Percentiles rank a stretch among this genome's conserved stretches.
Evolutionary conservation across 2,113 vertebrate species (phyloP).

Genomic region (Triplophysa siluroides): DNA sequence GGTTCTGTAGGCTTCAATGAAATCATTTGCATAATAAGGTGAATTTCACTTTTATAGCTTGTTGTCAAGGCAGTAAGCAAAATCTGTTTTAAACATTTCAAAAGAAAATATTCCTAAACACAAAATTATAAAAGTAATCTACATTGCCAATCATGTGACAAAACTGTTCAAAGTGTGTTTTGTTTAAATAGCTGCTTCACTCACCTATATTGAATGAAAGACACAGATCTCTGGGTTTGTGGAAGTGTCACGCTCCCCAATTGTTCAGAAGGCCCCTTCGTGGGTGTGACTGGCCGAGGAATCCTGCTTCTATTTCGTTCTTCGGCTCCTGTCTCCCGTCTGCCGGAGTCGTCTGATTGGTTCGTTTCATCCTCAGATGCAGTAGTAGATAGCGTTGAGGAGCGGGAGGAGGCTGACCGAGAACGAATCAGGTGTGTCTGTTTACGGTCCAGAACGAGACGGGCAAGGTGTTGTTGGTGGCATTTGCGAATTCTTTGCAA

Average conservation of each 20-base stretch:
- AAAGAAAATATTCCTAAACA: too few relatives aligned
- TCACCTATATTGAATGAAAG: conserved; percentile 74
- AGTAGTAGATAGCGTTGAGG: conserved; percentile 75
- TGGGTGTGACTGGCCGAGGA: conserved; percentile 76
- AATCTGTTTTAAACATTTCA: too few relatives aligned
- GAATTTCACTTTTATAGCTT: too few relatives aligned
- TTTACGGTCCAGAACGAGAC: conserved; percentile 83
- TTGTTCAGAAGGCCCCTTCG: conserved; percentile 60
- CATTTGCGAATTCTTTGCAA: conserved; percentile 68
- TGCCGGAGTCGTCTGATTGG: conserved; percentile 72
- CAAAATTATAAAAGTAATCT: too few relatives aligned
- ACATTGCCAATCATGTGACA: too few relatives aligned
- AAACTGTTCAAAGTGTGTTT: too few relatives aligned
- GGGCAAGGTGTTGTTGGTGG: conserved; percentile 75
- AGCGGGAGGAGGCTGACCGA: conserved; percentile 77
- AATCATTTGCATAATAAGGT: too few relatives aligned
- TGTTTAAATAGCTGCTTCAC: conserved; percentile 35
- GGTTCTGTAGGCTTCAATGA: too few relatives aligned
- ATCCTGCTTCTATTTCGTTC: conserved; percentile 79
- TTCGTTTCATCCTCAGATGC: conserved; percentile 85
- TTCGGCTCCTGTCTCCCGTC: conserved; percentile 52
- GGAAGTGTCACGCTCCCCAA: rapidly evolving
- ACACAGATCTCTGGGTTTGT: conserved; percentile 58
- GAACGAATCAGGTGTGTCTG: conserved; percentile 75
- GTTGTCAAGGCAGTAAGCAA: neutral